Base-by-base conservation (phyloP, 2,797 vertebrate species). In the Rhinogobio ventralis region DNA sequence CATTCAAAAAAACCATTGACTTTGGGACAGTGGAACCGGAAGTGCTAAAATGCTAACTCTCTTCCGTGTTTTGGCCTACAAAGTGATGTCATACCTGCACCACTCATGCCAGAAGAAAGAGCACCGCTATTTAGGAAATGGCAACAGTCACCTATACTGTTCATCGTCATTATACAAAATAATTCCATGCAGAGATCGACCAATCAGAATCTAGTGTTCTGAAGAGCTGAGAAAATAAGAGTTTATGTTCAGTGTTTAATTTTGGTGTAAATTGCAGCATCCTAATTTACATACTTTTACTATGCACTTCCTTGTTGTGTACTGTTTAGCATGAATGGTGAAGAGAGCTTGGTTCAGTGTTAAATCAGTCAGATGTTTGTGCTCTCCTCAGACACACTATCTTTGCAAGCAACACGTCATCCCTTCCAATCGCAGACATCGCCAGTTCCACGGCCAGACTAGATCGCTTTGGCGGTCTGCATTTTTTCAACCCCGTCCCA, bases 401-500 rank as follows among this genome's bases (percentile, higher is more conserved):
- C 93, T 99, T 99, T 92, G 95, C 96, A 80, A 99, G 98, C 94
- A 99, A 99, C 94, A 99, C 98, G 0, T 99, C 98, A 0, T 99
- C 98, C 20, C 88, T 99, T 93, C 96, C 96, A 69, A 97, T 99
- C 89, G 92, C 95, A 0, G 94, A 95, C 90, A 93, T 99, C 73
- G 97, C 97, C 87, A 97, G 97, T 39, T 92, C 96, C 39, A 99
- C 98, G 85, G 94, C 91, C 84, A 95, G 98, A 78, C 95, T 96
- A 90, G 98, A 99, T 92, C 93, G 96, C 5, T 99, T 99, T 9
- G 97, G 96, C 0, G 98, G 98, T 69, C 96, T 99, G 76, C 98
- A 99, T 92, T 99, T 99, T 93, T 99, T 99, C 92, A 99, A 99
- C 87, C 98, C 98, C 0, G 98, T 99, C 68, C 97, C 98, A 25